Conservation (phyloP, 2,113 vertebrate species). For the Callocephalon fimbriatum region DNA sequence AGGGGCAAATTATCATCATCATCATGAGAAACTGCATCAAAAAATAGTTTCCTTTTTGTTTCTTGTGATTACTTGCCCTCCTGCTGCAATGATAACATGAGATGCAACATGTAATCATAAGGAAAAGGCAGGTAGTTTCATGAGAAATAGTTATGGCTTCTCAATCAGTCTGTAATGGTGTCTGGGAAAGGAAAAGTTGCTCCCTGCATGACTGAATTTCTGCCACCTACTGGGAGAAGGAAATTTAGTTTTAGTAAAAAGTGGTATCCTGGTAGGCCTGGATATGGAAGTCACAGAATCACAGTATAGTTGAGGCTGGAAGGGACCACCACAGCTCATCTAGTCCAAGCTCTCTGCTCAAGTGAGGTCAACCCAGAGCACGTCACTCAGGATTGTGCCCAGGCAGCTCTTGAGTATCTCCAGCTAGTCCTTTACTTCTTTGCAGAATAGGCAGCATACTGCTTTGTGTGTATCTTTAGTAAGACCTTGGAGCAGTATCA, state of each 20-base stretch:
- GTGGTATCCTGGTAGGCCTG: not conserved
- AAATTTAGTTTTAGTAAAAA: not conserved
- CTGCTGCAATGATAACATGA: not conserved
- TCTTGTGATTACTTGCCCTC: not conserved
- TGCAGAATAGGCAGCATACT: not conserved
- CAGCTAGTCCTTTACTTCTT: not conserved
- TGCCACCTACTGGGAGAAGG: not conserved
- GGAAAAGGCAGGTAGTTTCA: not conserved
- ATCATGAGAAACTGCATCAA: not conserved
- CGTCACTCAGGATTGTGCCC: not conserved
- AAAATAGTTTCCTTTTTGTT: not conserved
- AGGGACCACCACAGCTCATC: not conserved
- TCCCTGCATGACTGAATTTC: not conserved
- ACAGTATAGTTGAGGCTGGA: not conserved
- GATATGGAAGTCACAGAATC: not conserved
- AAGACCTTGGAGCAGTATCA: not conserved
- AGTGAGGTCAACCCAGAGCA: not conserved
- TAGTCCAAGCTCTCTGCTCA: not conserved
- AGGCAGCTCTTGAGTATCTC: not conserved
- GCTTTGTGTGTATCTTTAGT: not conserved
- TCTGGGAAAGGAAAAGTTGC: not conserved
- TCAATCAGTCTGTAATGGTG: not conserved
- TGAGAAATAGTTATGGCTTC: not conserved
- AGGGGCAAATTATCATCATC: not conserved
- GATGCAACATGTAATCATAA: not conserved